Evolutionary conservation across 2,113 vertebrate species (phyloP).

Genomic region (Lates calcarifer): DNA sequence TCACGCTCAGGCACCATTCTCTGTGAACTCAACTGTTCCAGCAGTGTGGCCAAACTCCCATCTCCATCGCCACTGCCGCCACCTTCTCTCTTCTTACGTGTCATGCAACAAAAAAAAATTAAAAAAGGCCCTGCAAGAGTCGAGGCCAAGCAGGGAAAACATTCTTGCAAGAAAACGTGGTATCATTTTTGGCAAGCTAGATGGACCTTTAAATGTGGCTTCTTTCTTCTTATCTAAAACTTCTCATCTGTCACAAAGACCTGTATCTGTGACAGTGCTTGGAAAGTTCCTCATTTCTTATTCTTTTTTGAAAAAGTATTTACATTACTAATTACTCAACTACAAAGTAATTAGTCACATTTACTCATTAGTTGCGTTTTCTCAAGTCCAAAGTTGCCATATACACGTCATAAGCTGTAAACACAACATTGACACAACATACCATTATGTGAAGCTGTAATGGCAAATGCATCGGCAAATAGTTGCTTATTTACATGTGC

Average conservation of each 20-base stretch:
- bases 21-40: slow-evolving; percentile 83
- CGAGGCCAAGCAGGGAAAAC: not conserved
- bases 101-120: slow-evolving; percentile 10
- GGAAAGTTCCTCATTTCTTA: slow-evolving; percentile 1
- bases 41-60: slow-evolving; percentile 71
- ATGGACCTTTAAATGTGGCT: not conserved
- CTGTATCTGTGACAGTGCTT: not conserved
- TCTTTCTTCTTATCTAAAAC: slow-evolving; percentile 5
- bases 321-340: not conserved
- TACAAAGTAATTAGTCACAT: too few relatives aligned
- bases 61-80: slow-evolving; percentile 65
- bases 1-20: slow-evolving; percentile 70
- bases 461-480: too few relatives aligned
- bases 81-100: slow-evolving; percentile 51
- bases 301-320: not conserved
- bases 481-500: too few relatives aligned
- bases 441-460: not conserved
- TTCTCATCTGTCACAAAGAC: not conserved
- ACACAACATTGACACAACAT: too few relatives aligned
- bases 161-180: not conserved
- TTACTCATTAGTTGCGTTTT: not conserved
- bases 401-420: too few relatives aligned
- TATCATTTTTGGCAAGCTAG: not conserved
- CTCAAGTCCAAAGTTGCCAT: not conserved
- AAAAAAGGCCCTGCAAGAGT: slow-evolving; percentile 17